These are phyloP conservation scores for Hoplodrina ambigua DNA, from an alignment of 2,888 invertebrate species.

Conservation along the genomic window DNA sequence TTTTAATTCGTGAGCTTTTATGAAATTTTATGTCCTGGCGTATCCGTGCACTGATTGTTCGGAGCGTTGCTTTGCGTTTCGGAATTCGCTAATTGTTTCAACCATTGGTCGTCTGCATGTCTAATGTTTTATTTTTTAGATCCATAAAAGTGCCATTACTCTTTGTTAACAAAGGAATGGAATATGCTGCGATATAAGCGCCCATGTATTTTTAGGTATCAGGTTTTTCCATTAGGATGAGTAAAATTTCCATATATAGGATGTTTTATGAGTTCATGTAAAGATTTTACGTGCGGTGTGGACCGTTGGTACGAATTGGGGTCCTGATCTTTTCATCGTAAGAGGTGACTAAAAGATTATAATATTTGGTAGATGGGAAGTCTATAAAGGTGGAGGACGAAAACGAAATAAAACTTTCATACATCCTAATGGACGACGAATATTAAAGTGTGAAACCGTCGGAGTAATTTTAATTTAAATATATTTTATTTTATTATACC, in stretches of 20 bases:
- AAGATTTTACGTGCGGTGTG: slow-evolving; percentile 42
- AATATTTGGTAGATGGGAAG: slow-evolving; percentile 28
- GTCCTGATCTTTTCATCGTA: slow-evolving; percentile 23
- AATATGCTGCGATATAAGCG: slow-evolving; percentile 49
- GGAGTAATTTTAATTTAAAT: background rate
- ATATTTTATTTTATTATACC: background rate
- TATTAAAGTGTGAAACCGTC: background rate
- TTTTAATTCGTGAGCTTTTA: slow-evolving; percentile 87
- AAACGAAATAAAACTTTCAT: background rate
- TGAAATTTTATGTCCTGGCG: slow-evolving; percentile 83
- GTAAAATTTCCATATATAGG: slow-evolving; percentile 41
- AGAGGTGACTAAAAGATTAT: slow-evolving; percentile 40
- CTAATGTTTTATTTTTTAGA: slow-evolving; percentile 62
- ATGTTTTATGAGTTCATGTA: slow-evolving; percentile 46
- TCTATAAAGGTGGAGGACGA: background rate
- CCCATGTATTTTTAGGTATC: slow-evolving; percentile 58
- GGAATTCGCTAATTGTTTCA: slow-evolving; percentile 77
- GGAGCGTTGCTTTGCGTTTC: slow-evolving; percentile 67
- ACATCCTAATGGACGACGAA: background rate
- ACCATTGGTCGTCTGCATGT: slow-evolving; percentile 64
- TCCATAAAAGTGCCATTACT: slow-evolving; percentile 56
- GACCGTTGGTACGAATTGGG: slow-evolving; percentile 25
- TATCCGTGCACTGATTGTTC: slow-evolving; percentile 79
- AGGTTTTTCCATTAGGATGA: slow-evolving; percentile 55
- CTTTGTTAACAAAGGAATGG: slow-evolving; percentile 60